Evolutionary conservation across 2,797 vertebrate genomes (phyloP), one percentile per base, ranked within the genome.

Genomic region (Sylvilagus floridanus): DNA sequence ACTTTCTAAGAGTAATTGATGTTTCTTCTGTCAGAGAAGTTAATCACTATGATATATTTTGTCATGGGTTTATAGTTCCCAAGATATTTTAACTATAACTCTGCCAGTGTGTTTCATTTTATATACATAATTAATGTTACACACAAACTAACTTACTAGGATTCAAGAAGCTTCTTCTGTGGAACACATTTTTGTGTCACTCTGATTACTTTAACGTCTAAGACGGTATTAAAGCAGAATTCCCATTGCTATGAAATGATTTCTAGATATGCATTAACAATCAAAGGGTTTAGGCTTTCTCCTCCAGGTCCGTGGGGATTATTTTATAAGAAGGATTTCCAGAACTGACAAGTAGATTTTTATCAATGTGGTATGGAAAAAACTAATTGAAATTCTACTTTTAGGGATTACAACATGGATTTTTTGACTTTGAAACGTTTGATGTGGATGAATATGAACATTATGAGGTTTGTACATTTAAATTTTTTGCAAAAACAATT

Each of bases 391-490:
- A 95, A 50, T 85, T 98, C 54, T 98, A 87, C 96, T 95, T 98
- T 88, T 98, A 99, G 99, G 99, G 99, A 78, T 98, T 99, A 96
- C 99, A 99, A 95, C 99, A 99, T 93, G 99, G 99, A 90, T 99
- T 99, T 98, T 99, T 99, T 96, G 98, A 99, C 98, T 99, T 99
- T 91, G 99, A 99, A 97, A 98, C 98, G 9, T 99, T 99, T 97
- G 99, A 99, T 92, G 99, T 99, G 98, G 99, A 99, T n/a, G 99
- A 99, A 97, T 99, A 99, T 52, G 99, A 99, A 95, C 99, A 99
- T 98, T 99, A 99, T 84, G 99, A 99, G 99, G 99, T 99, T 98
- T 98, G 97, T 98, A 97, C 71, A 28, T 85, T 97, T 97, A 92
- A 94, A 95, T 76, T 63, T 87, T 97, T 87, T 86, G 54, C 4